Conservation (phyloP, 1,140 invertebrate species). For the Orius insidiosus region DNA sequence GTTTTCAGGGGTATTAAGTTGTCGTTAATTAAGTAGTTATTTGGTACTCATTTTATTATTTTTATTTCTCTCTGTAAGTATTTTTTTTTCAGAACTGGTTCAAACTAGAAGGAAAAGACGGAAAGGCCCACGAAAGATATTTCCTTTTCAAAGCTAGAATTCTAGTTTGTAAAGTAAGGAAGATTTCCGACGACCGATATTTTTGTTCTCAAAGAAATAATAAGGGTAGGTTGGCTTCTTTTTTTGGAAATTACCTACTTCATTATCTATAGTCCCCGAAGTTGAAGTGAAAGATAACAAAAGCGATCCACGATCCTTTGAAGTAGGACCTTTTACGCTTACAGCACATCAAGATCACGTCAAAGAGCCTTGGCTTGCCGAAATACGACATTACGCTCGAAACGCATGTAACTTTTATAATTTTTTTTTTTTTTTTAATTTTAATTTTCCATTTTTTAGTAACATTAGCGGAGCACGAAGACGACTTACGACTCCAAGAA, state of each 20-base stretch:
- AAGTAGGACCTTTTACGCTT: conserved; percentile 49
- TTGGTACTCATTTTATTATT: too few species aligned
- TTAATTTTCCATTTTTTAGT: conserved; percentile 27
- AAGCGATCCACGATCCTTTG: conserved; percentile 47
- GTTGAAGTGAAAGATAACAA: conserved; percentile 57
- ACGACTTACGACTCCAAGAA: conserved; percentile 43
- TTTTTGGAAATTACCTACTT: conserved; percentile 6
- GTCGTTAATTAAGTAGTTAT: too few species aligned
- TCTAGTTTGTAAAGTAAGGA: conserved; percentile 73
- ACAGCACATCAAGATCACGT: conserved; percentile 56
- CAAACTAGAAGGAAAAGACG: conserved; percentile 47
- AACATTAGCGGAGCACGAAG: conserved; percentile 57
- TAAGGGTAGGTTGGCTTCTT: conserved; percentile 44
- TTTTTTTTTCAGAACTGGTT: conserved; percentile 65
- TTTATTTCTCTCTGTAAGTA: too few species aligned
- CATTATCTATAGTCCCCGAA: conserved; percentile 48
- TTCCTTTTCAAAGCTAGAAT: conserved; percentile 83
- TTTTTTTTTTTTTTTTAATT: too few species aligned
- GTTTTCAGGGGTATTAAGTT: too few species aligned
- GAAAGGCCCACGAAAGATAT: conserved; percentile 67
- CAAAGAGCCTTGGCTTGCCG: conserved; percentile 61
- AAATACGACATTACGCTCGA: conserved; percentile 56
- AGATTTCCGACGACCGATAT: conserved; percentile 64
- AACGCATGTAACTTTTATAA: conserved; percentile 35
- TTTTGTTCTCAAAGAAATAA: conserved; percentile 76